Evolutionary conservation across 2,888 invertebrate genomes (phyloP).

Genomic region (Patella ulyssiponensis): DNA sequence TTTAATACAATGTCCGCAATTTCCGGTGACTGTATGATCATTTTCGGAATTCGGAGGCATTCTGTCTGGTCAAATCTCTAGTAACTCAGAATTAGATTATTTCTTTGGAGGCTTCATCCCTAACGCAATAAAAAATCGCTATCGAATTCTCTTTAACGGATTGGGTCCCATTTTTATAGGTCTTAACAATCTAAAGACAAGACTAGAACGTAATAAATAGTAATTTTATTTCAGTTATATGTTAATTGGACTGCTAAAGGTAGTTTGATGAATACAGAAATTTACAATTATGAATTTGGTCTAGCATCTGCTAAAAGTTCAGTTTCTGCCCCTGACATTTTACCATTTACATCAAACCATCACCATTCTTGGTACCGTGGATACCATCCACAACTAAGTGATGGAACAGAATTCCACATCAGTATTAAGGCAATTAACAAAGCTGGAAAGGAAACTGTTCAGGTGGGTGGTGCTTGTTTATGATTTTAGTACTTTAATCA

Average conservation of each 20-base stretch:
- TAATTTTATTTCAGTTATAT: constrained; percentile 33
- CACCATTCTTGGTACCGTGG: constrained; percentile 43
- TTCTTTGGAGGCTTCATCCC: no score
- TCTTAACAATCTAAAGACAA: no score
- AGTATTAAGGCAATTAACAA: constrained; percentile 49
- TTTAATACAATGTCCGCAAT: no score
- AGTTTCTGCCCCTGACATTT: constrained; percentile 41
- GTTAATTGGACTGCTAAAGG: constrained; percentile 50
- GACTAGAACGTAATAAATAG: no score
- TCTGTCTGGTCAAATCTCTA: no score
- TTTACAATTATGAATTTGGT: constrained; percentile 50
- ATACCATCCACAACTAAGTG: constrained; percentile 45
- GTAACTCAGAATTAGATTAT: no score
- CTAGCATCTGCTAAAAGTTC: constrained; percentile 35
- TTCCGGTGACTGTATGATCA: no score
- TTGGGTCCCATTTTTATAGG: no score
- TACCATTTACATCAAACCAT: constrained; percentile 42
- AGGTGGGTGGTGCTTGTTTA: constrained; percentile 26
- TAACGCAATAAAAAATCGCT: no score
- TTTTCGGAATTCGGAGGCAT: no score
- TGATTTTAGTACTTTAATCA: no score
- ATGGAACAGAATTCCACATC: constrained; percentile 49
- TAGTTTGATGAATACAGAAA: constrained; percentile 29
- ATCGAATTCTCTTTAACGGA: no score
- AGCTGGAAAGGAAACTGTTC: constrained; percentile 34